Evolutionary conservation across 2,888 invertebrate species (phyloP).

Genomic region (Platynereis dumerilii): DNA sequence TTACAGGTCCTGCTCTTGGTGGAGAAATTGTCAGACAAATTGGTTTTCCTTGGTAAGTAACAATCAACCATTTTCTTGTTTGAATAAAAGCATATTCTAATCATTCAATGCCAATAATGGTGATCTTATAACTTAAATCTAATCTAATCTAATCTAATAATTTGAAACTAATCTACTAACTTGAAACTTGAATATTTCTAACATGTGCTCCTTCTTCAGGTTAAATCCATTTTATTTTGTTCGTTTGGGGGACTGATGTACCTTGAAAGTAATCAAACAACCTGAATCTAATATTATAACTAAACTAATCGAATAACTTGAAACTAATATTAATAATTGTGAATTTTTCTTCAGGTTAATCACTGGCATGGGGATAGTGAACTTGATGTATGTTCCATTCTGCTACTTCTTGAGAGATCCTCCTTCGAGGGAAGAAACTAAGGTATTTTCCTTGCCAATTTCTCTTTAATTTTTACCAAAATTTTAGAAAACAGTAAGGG

Average conservation of each 20-base stretch:
- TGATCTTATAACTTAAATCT: too few species aligned
- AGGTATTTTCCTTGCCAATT: constrained; percentile 37
- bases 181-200: too few species aligned
- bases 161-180: too few species aligned
- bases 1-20: constrained; percentile 76
- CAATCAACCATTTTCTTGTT: not conserved
- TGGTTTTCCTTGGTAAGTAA: constrained; percentile 65
- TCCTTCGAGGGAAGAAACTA: constrained; percentile 41
- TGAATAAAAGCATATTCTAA: not conserved
- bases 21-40: constrained; percentile 74
- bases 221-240: too few species aligned
- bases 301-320: too few species aligned
- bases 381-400: constrained; percentile 75
- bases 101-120: too few species aligned
- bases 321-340: too few species aligned
- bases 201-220: too few species aligned
- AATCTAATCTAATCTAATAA: too few species aligned
- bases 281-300: too few species aligned
- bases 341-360: constrained; percentile 74
- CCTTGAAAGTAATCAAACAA: not conserved
- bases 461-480: not conserved
- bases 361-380: constrained; percentile 74
- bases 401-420: constrained; percentile 64
- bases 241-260: too few species aligned
- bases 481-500: not conserved